Evolutionary conservation across 2,113 vertebrate genomes (phyloP), one percentile per base, ranked within the genome.

Genomic region (Dromas ardeola): DNA sequence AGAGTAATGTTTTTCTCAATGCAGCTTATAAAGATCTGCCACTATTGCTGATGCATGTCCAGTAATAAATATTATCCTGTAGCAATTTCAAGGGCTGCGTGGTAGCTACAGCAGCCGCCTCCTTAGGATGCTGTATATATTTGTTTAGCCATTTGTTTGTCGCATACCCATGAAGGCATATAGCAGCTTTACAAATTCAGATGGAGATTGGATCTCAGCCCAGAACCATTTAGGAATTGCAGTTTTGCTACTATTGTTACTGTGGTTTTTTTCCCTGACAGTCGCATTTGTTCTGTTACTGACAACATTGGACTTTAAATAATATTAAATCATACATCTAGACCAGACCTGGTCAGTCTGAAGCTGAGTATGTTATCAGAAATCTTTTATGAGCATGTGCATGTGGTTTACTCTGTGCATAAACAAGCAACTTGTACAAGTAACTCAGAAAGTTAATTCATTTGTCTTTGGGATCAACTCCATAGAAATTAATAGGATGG

Each of bases 121-220:
- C 79, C 93, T 88, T 53, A n/a, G 73, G 85, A 66, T 73, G 96
- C 88, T 93, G 34, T 3, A 7, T 61, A 4, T 38, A 7, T 92
- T 80, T 88, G 62, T 62, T 81, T 20, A 79, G 80, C 69, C 50
- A 59, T 93, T 96, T 94, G 61, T 85, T 91, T 65, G 89, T 90
- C 3, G 6, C 42, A 27, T 15, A 16, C 29, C 63, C 50, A 34
- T 25, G 18, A 49, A 76, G 83, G 67, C 80, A 73, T 13, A 11
- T 1, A 93, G 67, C 83, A 88, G 73, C 73, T 88, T 56, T 77
- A 88, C 73, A 85, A 90, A 84, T 79, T 53, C 61, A 92, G 73
- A 58, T 76, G 73, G 93, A 94, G 93, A n/a, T 72, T 96, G 97
- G 96, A 95, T 56, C 65, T 81, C 77, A 83, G 94, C 96, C 97